Conservation (phyloP, 2,888 invertebrate genomes). For the Dusona sp. region DNA sequence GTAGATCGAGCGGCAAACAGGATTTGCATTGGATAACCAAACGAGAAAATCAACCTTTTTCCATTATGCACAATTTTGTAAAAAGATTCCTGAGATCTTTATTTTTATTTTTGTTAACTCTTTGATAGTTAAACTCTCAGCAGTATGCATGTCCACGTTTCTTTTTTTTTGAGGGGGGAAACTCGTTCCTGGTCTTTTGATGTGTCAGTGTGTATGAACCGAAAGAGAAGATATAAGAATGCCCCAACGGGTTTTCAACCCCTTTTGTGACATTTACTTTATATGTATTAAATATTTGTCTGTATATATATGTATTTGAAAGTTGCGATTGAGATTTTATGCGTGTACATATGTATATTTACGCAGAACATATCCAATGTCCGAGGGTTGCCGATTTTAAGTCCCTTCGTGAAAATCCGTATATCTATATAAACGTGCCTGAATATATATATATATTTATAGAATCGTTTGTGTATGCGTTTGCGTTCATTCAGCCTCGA, state of each 20-base stretch:
- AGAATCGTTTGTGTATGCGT: conserved; percentile 22
- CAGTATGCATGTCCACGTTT: conserved; percentile 35
- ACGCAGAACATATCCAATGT: conserved; percentile 38
- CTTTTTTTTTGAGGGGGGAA: conserved; percentile 1
- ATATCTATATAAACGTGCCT: neutral
- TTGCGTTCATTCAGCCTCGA: conserved; percentile 49
- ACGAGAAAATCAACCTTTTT: conserved; percentile 10
- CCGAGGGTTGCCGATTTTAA: conserved; percentile 57
- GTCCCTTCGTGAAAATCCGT: conserved; percentile 21
- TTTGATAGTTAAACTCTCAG: conserved; percentile 25
- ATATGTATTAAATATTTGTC: neutral
- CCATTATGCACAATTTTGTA: neutral
- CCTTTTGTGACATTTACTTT: conserved; percentile 42
- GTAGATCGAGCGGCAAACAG: neutral
- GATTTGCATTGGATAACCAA: conserved; percentile 1
- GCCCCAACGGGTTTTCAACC: conserved; percentile 54
- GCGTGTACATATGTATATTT: neutral
- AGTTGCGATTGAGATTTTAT: conserved; percentile 7
- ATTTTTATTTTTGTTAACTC: neutral
- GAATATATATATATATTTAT: neutral
- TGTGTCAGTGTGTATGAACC: conserved; percentile 25
- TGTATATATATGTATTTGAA: conserved; percentile 1
- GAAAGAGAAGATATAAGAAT: conserved; percentile 20
- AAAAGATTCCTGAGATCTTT: neutral
- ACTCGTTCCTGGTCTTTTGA: conserved; percentile 42